Evolutionary conservation across 2,797 vertebrate species (phyloP), one percentile per base, ranked within the genome.

Genomic region (Sebastes umbrosus): DNA sequence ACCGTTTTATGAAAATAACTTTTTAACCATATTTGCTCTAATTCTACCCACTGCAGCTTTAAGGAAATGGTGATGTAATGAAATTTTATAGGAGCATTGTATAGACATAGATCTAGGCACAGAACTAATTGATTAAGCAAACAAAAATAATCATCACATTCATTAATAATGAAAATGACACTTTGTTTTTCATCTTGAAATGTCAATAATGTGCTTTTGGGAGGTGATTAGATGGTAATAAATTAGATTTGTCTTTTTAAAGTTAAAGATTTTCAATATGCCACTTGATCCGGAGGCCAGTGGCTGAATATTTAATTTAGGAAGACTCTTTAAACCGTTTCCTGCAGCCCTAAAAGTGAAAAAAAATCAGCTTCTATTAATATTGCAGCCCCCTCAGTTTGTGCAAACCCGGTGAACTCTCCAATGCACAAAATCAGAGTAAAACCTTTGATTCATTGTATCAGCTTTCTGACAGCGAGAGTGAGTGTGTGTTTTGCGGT

Each of bases 391-490:
- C 55, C 58, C 13, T 43, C 4, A 36, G 29, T 60, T 7, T 25
- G 5, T 58, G 8, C 29, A 16, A 59, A 66, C 29, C 68, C 75
- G 24, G 24, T 46, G 4, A 22, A 25, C 68, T 46, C 20, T 32
- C 7, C 16, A 16, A 1, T 57, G 22, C 14, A 10, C 10, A 14
- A 24, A 63, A 52, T 39, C 27, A 52, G 22, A 72, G 18, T 39
- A 34, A 62, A 78, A 57, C 31, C 18, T 69, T 76, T 83, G 72
- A 79, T 84, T 84, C 34, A 72, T 67, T 64, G 60, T 22, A 65
- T 70, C 34, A 57, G 46, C 27, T 82, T 54, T 31, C 62, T 59
- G 68, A 67, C 25, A 39, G 73, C 73, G 70, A 57, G 46, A 65
- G 69, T 57, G 63, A 64, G 66, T 62, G 67, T 79, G 73, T 32